phyloP scores from a whole-genome alignment of 2,113 vertebrate genomes.

The Gnathonemus echidnorhynchus region DNA sequence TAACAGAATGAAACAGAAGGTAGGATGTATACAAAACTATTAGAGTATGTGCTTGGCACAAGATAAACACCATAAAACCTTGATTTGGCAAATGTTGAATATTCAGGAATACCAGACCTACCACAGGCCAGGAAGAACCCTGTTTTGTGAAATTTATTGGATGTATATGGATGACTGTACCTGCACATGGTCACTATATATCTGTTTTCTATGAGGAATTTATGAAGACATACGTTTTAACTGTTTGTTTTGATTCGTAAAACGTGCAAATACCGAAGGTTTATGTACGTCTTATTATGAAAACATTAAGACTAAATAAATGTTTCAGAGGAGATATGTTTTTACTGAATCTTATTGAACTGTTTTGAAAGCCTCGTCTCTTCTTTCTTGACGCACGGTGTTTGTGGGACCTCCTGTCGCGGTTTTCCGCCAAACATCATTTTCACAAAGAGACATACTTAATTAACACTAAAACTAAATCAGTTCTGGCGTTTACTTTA shows the following conservation, averaged over 20 bases:
- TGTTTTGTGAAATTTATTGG: background rate
- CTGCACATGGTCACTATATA: background rate
- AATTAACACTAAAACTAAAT: background rate
- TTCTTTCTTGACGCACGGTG: background rate
- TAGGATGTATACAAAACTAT: background rate
- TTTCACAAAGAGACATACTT: background rate
- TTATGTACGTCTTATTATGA: background rate
- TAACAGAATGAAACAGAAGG: background rate
- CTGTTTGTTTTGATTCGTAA: background rate
- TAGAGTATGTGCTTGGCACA: background rate
- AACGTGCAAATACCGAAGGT: background rate
- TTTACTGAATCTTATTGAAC: background rate
- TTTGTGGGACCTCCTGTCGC: background rate
- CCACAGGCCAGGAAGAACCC: background rate
- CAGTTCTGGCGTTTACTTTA: background rate
- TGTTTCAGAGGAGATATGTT: background rate
- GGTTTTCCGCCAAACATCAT: background rate
- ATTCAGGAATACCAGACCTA: background rate
- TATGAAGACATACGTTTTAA: background rate
- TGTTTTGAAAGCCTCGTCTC: background rate
- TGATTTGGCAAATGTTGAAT: background rate
- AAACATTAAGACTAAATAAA: background rate
- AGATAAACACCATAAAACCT: background rate
- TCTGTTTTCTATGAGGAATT: background rate
- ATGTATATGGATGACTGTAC: background rate